Conservation (phyloP, 2,113 vertebrate genomes). For the Tapirus terrestris region DNA sequence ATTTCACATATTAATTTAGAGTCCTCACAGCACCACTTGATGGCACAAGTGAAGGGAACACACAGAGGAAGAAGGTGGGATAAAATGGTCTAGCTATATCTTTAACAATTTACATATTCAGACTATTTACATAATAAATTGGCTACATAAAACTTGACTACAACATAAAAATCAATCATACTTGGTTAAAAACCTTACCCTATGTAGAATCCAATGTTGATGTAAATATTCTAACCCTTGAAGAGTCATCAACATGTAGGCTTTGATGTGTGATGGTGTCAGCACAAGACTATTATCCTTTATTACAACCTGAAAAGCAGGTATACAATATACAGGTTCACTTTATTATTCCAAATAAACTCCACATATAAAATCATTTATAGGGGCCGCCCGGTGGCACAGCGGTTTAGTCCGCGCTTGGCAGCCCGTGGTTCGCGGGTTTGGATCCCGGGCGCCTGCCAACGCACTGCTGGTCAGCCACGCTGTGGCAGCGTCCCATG, state of each 20-base stretch:
- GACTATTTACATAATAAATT: not conserved
- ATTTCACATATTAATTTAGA: not conserved
- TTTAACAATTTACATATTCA: conserved; percentile 33
- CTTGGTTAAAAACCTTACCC: conserved; percentile 88
- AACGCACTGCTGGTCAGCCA: too few relatives aligned
- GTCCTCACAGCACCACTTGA: not conserved
- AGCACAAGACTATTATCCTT: conserved; percentile 97
- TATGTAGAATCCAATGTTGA: conserved; percentile 97
- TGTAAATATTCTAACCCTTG: conserved; percentile 98
- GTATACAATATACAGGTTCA: not conserved
- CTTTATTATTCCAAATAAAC: conserved; percentile 27
- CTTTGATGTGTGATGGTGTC: conserved; percentile 97
- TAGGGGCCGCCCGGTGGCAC: too few relatives aligned
- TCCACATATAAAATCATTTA: not conserved
- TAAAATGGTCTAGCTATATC: not conserved
- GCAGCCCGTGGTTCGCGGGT: too few relatives aligned
- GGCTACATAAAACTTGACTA: conserved; percentile 11
- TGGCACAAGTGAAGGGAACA: not conserved
- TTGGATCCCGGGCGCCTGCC: too few relatives aligned
- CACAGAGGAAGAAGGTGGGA: not conserved
- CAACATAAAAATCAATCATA: not conserved
- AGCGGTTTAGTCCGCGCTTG: too few relatives aligned
- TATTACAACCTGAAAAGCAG: conserved; percentile 93
- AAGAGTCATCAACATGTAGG: conserved; percentile 98
- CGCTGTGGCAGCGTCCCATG: too few relatives aligned